A percentile compares a stretch with the other conserved stretches of the same genome.
These are phyloP conservation scores for Heteromurus nitidus DNA, from an alignment of 2,888 invertebrate species.

Conservation along the genomic window DNA sequence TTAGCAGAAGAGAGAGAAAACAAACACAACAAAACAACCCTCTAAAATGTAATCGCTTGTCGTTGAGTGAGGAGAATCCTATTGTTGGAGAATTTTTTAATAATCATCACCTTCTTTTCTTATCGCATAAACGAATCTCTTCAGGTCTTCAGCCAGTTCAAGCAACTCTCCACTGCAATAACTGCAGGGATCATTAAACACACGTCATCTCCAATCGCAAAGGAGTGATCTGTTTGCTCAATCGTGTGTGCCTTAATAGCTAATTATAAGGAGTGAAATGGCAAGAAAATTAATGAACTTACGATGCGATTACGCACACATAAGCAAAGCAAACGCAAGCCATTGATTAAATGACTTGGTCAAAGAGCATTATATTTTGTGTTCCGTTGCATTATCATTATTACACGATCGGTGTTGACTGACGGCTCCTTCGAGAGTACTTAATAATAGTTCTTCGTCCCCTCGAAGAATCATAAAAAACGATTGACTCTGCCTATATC, in stretches of 20 bases:
- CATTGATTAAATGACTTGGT: conserved; percentile 21
- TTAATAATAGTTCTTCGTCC: conserved; percentile 26
- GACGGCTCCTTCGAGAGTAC: conserved; percentile 16
- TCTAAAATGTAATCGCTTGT: too few species aligned
- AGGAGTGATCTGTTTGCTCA: conserved; percentile 28
- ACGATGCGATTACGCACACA: not conserved
- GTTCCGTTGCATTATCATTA: conserved; percentile 31
- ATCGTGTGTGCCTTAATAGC: not conserved
- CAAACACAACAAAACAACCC: too few species aligned
- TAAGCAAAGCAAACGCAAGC: not conserved
- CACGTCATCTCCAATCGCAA: not conserved
- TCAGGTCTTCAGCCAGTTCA: not conserved
- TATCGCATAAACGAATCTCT: too few species aligned
- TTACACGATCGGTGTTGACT: conserved; percentile 55
- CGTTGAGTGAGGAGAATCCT: too few species aligned
- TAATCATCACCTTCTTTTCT: too few species aligned
- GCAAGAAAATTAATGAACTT: conserved; percentile 33
- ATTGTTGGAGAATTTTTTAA: not conserved
- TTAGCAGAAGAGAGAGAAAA: too few species aligned
- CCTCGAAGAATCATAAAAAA: too few species aligned
- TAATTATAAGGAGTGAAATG: conserved; percentile 10
- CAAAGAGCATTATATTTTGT: conserved; percentile 1
- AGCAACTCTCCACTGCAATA: not conserved
- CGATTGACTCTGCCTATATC: too few species aligned
- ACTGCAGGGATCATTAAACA: not conserved